Percentiles rank a stretch among this genome's conserved stretches.
Conservation (phyloP, 1,140 invertebrate species). For the Drosophila insularis region DNA sequence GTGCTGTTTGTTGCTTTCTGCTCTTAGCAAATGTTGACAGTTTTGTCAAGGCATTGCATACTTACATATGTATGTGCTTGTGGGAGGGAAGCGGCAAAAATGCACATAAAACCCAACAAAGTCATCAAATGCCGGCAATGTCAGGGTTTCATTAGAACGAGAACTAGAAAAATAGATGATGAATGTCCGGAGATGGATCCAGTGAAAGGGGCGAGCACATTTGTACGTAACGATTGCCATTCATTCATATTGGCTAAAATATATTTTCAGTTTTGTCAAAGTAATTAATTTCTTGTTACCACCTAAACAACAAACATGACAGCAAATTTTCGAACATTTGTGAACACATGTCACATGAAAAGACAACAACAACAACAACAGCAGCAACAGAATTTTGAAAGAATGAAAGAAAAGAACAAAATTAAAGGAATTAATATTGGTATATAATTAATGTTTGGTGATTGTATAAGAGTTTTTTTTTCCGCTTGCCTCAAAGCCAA, state of each 20-base stretch:
- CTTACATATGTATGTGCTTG: not conserved
- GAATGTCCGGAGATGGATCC: not conserved
- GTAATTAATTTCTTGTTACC: conserved; percentile 53
- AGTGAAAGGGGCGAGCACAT: not conserved
- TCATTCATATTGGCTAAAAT: not conserved
- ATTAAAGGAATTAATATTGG: not conserved
- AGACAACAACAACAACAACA: conserved; percentile 8
- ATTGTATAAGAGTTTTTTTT: conserved; percentile 4
- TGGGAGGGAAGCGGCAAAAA: conserved; percentile 61
- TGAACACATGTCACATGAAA: conserved; percentile 40
- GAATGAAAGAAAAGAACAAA: not conserved
- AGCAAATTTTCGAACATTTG: conserved; percentile 37
- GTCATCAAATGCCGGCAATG: conserved; percentile 64
- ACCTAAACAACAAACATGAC: conserved; percentile 61
- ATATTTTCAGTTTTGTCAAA: conserved; percentile 21
- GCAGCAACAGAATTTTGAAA: too few relatives aligned
- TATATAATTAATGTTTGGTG: conserved; percentile 23
- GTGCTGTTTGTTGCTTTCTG: conserved; percentile 5
- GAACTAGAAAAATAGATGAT: not conserved
- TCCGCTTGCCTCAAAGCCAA: not conserved
- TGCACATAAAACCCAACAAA: conserved; percentile 50
- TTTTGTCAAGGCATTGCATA: conserved; percentile 12
- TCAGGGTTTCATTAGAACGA: conserved; percentile 26
- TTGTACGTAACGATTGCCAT: not conserved
- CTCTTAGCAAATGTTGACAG: conserved; percentile 19